A percentile compares a stretch with the other conserved stretches of the same genome.
These are phyloP conservation scores for Allygus modestus DNA, from an alignment of 2,888 invertebrate genomes.

Conservation along the genomic window DNA sequence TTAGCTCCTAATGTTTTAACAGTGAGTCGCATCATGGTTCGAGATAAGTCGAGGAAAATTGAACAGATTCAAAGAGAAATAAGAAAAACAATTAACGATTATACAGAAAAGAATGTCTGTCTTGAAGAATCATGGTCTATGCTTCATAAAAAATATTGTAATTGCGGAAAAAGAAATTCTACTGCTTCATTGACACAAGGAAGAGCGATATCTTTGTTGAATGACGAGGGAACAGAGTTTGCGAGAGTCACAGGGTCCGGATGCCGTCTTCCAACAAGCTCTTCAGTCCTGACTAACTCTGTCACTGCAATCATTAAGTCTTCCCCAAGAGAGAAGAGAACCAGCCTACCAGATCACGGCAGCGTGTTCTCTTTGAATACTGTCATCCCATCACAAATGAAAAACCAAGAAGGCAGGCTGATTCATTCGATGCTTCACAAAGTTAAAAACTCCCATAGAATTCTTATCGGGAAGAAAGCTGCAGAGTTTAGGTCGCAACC, in stretches of 20 bases:
- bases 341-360: not conserved
- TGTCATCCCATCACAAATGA: not conserved
- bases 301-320: constrained; percentile 55
- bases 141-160: constrained; percentile 40
- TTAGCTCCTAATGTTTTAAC: constrained; percentile 22
- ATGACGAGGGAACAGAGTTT: constrained; percentile 45
- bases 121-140: constrained; percentile 33
- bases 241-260: constrained; percentile 28
- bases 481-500: constrained; percentile 38
- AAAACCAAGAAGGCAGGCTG: constrained; percentile 18
- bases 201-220: constrained; percentile 3
- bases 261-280: constrained; percentile 16
- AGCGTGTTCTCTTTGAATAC: not conserved
- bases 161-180: constrained; percentile 17
- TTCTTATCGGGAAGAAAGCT: constrained; percentile 58
- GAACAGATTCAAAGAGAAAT: constrained; percentile 39
- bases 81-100: not conserved
- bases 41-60: constrained; percentile 36
- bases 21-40: constrained; percentile 9
- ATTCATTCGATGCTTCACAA: constrained; percentile 49
- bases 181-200: not conserved
- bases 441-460: constrained; percentile 49
- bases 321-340: constrained; percentile 12
- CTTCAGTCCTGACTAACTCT: not conserved
- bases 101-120: not conserved